phyloP scores from a whole-genome alignment of 1,140 invertebrate genomes.

The Drosophila baimaii region DNA sequence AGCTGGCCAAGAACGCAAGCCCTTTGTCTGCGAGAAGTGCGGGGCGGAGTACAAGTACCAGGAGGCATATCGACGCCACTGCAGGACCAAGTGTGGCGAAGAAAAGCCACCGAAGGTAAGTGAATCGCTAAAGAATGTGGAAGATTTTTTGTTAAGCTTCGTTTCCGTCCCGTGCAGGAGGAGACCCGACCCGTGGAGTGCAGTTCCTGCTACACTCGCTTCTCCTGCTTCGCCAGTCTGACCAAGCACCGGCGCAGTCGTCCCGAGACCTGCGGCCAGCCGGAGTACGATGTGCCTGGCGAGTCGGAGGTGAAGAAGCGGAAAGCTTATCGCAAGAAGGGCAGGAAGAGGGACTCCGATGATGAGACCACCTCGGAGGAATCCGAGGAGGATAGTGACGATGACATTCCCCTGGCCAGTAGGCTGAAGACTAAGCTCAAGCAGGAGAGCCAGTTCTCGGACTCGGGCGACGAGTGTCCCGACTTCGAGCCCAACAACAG shows the following conservation, averaged over 20 bases:
- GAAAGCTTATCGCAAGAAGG: constrained; percentile 43
- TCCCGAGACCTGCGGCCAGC: constrained; percentile 83
- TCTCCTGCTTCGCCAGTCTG: constrained; percentile 84
- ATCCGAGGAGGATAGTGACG: constrained; percentile 50
- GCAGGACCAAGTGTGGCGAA: constrained; percentile 80
- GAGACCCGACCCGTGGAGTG: constrained; percentile 84
- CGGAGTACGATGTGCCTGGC: constrained; percentile 60
- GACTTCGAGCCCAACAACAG: constrained; percentile 73
- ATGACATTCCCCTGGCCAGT: constrained; percentile 68
- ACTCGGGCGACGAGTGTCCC: constrained; percentile 73
- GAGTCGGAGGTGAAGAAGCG: constrained; percentile 9
- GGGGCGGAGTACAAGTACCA: constrained; percentile 80
- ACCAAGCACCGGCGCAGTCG: constrained; percentile 84
- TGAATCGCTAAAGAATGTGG: rapidly evolving
- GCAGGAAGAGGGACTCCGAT: constrained; percentile 20
- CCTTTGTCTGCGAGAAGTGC: constrained; percentile 78
- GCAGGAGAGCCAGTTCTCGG: constrained; percentile 63
- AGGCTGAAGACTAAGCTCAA: constrained; percentile 65
- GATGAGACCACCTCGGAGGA: constrained; percentile 24
- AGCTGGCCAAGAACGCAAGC: constrained; percentile 42
- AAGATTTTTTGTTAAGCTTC: too few species aligned
- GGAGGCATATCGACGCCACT: constrained; percentile 73
- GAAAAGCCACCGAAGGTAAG: constrained; percentile 36
- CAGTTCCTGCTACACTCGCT: constrained; percentile 80
- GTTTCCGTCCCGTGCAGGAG: background rate